Evolutionary conservation across 2,888 invertebrate species (phyloP).

Genomic region (Thymelicus acteon): DNA sequence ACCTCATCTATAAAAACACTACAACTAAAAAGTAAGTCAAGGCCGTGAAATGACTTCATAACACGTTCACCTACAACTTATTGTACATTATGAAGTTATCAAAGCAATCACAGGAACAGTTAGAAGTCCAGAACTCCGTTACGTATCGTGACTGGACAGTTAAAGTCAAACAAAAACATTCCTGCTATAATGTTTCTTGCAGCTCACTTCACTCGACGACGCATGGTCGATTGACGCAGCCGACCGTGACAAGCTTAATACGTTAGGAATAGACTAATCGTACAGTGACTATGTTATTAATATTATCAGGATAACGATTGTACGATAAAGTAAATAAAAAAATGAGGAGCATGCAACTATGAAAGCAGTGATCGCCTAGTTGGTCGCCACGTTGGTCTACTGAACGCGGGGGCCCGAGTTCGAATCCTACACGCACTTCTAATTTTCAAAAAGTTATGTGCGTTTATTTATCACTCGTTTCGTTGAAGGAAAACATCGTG

Average conservation of each 20-base stretch:
- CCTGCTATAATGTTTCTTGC: conserved; percentile 40
- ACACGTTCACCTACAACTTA: conserved; percentile 20
- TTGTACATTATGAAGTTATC: conserved; percentile 12
- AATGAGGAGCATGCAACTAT: too few relatives aligned
- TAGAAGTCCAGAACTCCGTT: conserved; percentile 51
- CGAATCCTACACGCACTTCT: too few relatives aligned
- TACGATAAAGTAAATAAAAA: too few relatives aligned
- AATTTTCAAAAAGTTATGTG: too few relatives aligned
- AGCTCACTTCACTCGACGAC: conserved; percentile 28
- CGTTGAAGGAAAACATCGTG: too few relatives aligned
- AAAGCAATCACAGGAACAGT: conserved; percentile 34
- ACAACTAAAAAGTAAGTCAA: conserved; percentile 6
- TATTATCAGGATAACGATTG: too few relatives aligned
- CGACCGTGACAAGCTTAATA: conserved; percentile 45
- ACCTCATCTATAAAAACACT: not conserved
- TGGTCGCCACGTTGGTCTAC: too few relatives aligned
- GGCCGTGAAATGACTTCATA: not conserved
- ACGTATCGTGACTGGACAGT: conserved; percentile 65
- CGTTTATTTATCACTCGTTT: too few relatives aligned
- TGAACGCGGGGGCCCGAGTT: too few relatives aligned
- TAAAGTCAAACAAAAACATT: conserved; percentile 52
- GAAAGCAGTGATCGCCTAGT: too few relatives aligned
- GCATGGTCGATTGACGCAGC: conserved; percentile 39
- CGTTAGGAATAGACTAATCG: not conserved
- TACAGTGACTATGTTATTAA: too few relatives aligned